Base-by-base conservation (phyloP, 2,888 invertebrate species). In the Boloria euphrosyne region DNA sequence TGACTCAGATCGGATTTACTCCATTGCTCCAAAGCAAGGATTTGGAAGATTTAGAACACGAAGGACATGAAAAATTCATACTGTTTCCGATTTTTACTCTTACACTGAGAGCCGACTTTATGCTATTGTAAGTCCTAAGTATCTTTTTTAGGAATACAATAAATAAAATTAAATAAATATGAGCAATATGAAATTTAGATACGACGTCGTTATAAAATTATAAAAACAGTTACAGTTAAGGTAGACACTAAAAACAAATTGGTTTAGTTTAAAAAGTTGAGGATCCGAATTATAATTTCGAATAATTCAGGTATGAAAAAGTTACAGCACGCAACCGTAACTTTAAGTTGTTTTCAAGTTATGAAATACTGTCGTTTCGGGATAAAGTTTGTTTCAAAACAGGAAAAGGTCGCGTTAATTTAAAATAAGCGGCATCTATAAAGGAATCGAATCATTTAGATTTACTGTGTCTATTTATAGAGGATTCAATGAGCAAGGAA, bases 381-480 rank as follows among this genome's bases (percentile, higher is more conserved):
- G 62, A 54, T 17, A 31, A 70, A 67, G 55, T 70, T 67, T 65
- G 70, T 65, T 62, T 59, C 16, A 53, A 63, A 65, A 59, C 51
- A 43, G 62, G 54, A 69, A 60, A 70, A 67, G 55, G 60, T 66
- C 60, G 66, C 60, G 67, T 63, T 65, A 54, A 65, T 65, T 70
- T 62, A 62, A 53, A 67, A 63, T 50, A 44, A 58, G 57, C 64
- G 64, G 58, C 50, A 38, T 61, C 43, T 62, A 59, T 67, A 61
- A 68, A 66, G 51, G 68, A 68, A 71, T 71, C 67, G 61, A 71
- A 70, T 68, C 65, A 71, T 81, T 84, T 78, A 77, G 78, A 80
- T 77, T 77, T 75, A 80, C 75, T 78, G 76, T 38, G 59, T 59
- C 83, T 87, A 84, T 87, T 83, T 85, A 84, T 83, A 86, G 81